Base-by-base conservation (phyloP, 1,140 invertebrate species). In the Cotesia chilonis region DNA sequence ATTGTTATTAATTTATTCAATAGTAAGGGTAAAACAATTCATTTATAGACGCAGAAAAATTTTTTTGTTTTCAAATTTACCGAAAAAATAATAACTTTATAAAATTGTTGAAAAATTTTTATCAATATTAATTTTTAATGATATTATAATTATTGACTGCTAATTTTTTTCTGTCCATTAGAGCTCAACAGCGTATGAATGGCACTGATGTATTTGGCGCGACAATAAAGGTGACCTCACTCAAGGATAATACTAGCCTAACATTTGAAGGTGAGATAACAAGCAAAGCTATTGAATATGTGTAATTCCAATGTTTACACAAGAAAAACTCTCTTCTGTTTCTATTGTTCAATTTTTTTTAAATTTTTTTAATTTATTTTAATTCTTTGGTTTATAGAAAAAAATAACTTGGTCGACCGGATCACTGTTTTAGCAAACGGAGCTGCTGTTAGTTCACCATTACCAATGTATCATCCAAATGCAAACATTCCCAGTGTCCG, bases 391-490 rank as follows among this genome's bases (percentile, higher is more conserved):
- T 74, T 68, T 36, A 84, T 79, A 76, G 77, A 80, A 77, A 28
- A 28, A 28, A 72, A 74, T 60, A 75, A 69, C 38, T 57, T 77
- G 78, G 36, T 68, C 75, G 81, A 75, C 75, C 81, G 65, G 47
- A 76, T 79, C 4, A 87, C 81, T 76, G 86, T 87, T 70, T 10
- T 17, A 4, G 57, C 14, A 59, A 83, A 83, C 4, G 85, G 83
- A 77, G 79, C 81, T 72, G 76, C 82, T 35, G 75, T 79, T 60
- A 81, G 78, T 73, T 80, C 81, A 20, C 78, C 84, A 66, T 81
- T 75, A 73, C 82, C 85, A 84, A 87, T 87, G 85, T 87, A 84
- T 77, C 80, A 74, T 75, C 79, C 84, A 51, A 78, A 79, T 71
- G 71, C 81, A 64, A 79, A 83, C 51, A 75, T 85, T 63, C 63